Conservation (phyloP, 2,113 vertebrate genomes). For the Phycodurus eques region DNA sequence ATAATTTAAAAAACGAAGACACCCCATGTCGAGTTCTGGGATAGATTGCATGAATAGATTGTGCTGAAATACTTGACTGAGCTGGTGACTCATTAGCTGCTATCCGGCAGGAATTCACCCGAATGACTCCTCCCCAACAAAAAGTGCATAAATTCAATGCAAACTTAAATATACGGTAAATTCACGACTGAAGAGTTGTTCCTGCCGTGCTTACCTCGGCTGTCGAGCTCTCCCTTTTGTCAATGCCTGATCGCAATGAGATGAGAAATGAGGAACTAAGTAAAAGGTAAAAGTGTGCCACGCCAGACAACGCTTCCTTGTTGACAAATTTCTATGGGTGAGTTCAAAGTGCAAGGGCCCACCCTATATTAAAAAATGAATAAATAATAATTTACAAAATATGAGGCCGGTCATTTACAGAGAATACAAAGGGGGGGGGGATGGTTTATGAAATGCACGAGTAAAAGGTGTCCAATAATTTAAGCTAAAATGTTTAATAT, state of each 20-base stretch:
- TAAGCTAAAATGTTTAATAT: no score
- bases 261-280: constrained; percentile 22
- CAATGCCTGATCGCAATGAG: background rate
- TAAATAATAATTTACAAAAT: no score
- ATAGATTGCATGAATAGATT: background rate
- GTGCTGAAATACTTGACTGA: constrained; percentile 12
- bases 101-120: constrained; percentile 16
- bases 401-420: background rate
- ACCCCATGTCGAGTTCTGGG: background rate
- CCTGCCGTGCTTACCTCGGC: background rate
- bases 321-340: background rate
- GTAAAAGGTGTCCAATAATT: no score
- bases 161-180: background rate
- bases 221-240: background rate
- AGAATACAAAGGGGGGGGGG: no score
- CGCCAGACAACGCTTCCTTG: constrained; percentile 35
- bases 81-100: constrained; percentile 51
- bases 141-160: no score
- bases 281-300: background rate
- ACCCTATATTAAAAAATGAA: background rate
- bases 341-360: background rate
- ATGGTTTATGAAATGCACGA: no score
- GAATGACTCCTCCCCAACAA: no score
- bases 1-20: background rate
- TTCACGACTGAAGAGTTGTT: background rate